Evolutionary conservation across 1,140 invertebrate genomes (phyloP).

Genomic region (Drosophila mayri): DNA sequence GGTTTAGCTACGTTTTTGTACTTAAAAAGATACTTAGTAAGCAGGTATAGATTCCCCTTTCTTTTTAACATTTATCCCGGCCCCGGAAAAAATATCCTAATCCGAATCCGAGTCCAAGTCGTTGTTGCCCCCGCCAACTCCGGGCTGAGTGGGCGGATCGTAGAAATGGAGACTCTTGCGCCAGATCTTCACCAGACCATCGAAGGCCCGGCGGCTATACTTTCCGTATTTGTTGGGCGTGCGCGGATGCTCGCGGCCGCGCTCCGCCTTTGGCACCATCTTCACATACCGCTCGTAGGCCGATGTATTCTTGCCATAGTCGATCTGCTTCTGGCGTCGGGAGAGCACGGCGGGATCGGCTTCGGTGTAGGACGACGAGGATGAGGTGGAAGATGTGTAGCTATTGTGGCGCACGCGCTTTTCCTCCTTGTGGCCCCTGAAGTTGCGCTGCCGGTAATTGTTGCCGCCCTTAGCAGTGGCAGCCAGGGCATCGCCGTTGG

Average conservation of each 20-base stretch:
- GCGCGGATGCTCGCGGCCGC: slow-evolving; percentile 90
- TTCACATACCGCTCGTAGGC: slow-evolving; percentile 93
- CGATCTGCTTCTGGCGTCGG: slow-evolving; percentile 96
- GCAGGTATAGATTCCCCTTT: slow-evolving; percentile 18
- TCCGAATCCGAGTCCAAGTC: slow-evolving; percentile 71
- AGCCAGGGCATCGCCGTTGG: slow-evolving; percentile 33
- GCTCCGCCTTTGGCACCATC: slow-evolving; percentile 87
- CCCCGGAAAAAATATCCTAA: slow-evolving; percentile 31
- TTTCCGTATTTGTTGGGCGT: slow-evolving; percentile 95
- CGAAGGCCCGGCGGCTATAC: slow-evolving; percentile 96
- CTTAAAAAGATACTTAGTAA: slow-evolving; percentile 27
- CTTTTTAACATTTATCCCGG: slow-evolving; percentile 12
- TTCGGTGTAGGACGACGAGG: slow-evolving; percentile 87
- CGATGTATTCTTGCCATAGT: slow-evolving; percentile 97
- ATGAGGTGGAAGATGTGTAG: slow-evolving; percentile 71
- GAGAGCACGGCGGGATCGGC: slow-evolving; percentile 90
- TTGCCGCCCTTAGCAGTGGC: slow-evolving; percentile 4
- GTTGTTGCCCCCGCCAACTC: slow-evolving; percentile 10
- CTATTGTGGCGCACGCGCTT: slow-evolving; percentile 74
- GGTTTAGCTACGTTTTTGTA: slow-evolving; percentile 46
- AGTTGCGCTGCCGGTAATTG: neutral
- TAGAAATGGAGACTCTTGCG: slow-evolving; percentile 93
- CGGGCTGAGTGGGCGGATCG: slow-evolving; percentile 87
- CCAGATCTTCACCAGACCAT: slow-evolving; percentile 94
- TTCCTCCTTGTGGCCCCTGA: slow-evolving; percentile 62